A percentile compares a stretch with the other conserved stretches of the same genome.
Evolutionary conservation across 2,888 invertebrate species (phyloP).

Genomic region (Andrena marginata): DNA sequence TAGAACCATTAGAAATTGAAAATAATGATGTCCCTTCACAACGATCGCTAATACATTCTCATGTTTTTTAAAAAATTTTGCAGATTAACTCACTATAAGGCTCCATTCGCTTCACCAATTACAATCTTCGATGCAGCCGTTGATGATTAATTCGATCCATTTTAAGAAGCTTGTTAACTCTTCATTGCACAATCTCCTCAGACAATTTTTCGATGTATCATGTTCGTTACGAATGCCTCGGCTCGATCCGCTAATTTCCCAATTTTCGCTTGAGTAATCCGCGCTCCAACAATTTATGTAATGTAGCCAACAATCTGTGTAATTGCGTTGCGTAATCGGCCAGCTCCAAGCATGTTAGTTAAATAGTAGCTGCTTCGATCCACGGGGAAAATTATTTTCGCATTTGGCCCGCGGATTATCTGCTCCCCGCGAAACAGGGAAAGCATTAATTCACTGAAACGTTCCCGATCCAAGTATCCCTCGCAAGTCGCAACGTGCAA

Average conservation of each 20-base stretch:
- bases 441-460: neutral
- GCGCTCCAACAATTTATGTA: constrained; percentile 27
- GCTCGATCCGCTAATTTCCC: constrained; percentile 49
- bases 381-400: constrained; percentile 27
- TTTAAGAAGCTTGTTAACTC: constrained; percentile 51
- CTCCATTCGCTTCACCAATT: constrained; percentile 1
- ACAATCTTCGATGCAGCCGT: neutral
- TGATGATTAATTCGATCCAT: constrained; percentile 47
- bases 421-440: neutral
- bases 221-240: constrained; percentile 7
- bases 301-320: constrained; percentile 39
- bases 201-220: constrained; percentile 25
- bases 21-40: no score
- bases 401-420: neutral
- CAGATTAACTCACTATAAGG: no score
- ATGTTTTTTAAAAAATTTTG: no score
- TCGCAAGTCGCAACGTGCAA: neutral
- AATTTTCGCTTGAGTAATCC: constrained; percentile 52
- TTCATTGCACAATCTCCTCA: constrained; percentile 36
- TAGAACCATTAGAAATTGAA: no score
- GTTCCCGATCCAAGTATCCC: constrained; percentile 12
- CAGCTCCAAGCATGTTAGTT: neutral
- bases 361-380: constrained; percentile 9
- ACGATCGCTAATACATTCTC: no score
- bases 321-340: constrained; percentile 38